Percentiles rank a stretch among this genome's conserved stretches.
Evolutionary conservation across 1,140 invertebrate genomes (phyloP).

Genomic region (Plutomurus gul): DNA sequence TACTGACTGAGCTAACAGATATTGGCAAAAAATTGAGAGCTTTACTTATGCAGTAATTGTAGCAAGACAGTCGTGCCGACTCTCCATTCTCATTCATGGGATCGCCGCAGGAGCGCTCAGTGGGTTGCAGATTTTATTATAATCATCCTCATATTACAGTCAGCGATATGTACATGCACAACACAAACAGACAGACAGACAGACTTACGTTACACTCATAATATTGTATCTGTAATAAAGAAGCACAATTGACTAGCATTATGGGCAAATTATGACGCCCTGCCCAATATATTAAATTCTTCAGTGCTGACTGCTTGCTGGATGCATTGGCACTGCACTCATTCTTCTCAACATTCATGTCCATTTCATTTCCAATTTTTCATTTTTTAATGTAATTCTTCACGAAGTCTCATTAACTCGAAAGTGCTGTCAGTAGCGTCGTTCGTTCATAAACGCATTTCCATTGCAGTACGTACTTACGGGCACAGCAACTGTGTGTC

Average conservation of each 20-base stretch:
- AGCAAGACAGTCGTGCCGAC: background rate
- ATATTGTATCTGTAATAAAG: background rate
- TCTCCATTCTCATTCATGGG: background rate
- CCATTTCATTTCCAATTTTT: background rate
- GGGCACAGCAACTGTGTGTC: no score
- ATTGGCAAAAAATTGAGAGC: background rate
- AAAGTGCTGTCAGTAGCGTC: background rate
- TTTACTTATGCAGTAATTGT: background rate
- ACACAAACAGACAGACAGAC: background rate
- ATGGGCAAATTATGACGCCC: slow-evolving; percentile 3
- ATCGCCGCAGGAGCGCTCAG: background rate
- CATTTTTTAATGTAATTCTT: slow-evolving; percentile 11
- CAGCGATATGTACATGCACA: background rate
- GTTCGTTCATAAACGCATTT: background rate
- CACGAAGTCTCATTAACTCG: background rate
- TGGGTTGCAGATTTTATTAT: slow-evolving; percentile 8
- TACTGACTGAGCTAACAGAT: background rate
- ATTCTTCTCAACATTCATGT: background rate
- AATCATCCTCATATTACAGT: background rate
- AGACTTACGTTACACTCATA: no score
- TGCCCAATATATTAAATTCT: background rate
- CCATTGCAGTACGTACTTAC: background rate
- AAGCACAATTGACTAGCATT: background rate
- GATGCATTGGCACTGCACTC: no score
- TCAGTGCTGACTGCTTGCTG: background rate